phyloP scores from a whole-genome alignment of 2,888 invertebrate species.

The Pediacus dermestoides region DNA sequence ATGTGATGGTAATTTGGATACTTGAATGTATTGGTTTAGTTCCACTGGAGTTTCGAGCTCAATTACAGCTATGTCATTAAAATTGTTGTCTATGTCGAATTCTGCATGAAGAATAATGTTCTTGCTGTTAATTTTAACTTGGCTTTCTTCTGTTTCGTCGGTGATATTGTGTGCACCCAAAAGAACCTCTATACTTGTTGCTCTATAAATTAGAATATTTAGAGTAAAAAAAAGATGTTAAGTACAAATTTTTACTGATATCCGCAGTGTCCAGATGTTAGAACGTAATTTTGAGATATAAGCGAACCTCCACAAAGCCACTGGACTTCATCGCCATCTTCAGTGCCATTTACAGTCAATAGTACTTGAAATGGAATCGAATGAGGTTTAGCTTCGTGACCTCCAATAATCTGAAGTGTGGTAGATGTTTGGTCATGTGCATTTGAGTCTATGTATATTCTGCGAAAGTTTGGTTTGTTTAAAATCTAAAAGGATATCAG shows the following conservation, averaged over 20 bases:
- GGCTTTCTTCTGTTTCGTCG: slow-evolving; percentile 9
- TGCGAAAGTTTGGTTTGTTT: too few relatives aligned
- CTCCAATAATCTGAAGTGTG: too few relatives aligned
- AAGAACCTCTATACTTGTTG: too few relatives aligned
- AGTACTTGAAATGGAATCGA: slow-evolving; percentile 10
- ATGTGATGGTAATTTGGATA: slow-evolving; percentile 8
- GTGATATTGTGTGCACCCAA: too few relatives aligned
- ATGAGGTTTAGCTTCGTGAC: too few relatives aligned
- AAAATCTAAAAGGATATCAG: too few relatives aligned
- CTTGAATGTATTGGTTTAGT: slow-evolving; percentile 4
- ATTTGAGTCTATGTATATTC: too few relatives aligned
- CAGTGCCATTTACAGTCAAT: slow-evolving; percentile 3
- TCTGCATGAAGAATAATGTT: slow-evolving; percentile 11
- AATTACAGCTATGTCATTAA: slow-evolving; percentile 17
- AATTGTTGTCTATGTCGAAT: slow-evolving; percentile 8
- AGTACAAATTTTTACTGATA: slow-evolving; percentile 7
- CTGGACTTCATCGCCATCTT: not conserved
- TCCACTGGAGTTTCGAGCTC: slow-evolving; percentile 11
- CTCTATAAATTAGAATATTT: too few relatives aligned
- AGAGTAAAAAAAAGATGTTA: too few relatives aligned
- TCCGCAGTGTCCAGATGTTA: too few relatives aligned
- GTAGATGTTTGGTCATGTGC: too few relatives aligned
- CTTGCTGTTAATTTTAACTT: slow-evolving; percentile 7
- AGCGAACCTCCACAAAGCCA: slow-evolving; percentile 14
- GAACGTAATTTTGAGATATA: slow-evolving; percentile 4